A percentile compares a stretch with the other conserved stretches of the same genome.
Conservation (phyloP, 2,113 vertebrate genomes). For the Scophthalmus maximus region DNA sequence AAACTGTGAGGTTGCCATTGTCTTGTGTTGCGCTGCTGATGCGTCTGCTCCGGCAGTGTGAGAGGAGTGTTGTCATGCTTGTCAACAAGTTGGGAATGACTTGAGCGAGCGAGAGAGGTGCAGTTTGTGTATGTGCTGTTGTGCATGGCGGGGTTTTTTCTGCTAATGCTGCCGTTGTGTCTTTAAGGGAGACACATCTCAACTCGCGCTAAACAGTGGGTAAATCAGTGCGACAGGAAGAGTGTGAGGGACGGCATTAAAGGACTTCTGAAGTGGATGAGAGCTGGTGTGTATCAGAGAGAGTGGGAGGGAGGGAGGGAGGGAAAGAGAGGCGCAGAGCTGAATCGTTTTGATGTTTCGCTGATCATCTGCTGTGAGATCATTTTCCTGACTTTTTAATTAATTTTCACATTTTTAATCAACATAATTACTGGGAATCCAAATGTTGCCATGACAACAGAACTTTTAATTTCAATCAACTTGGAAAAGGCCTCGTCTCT, state of each 20-base stretch:
- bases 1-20: constrained; percentile 47
- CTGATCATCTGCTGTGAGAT: constrained; percentile 76
- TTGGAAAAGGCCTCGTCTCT: constrained; percentile 30
- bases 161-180: neutral
- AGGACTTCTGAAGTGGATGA: constrained; percentile 43
- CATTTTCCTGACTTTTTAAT: constrained; percentile 77
- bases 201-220: neutral
- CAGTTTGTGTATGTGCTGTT: neutral
- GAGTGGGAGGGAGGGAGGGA: constrained; percentile 6
- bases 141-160: neutral
- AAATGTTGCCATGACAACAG: constrained; percentile 68
- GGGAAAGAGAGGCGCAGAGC: constrained; percentile 40
- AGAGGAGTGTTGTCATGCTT: constrained; percentile 41
- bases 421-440: constrained; percentile 69
- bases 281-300: too few species aligned
- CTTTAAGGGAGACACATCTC: neutral
- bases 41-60: constrained; percentile 27
- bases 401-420: constrained; percentile 80
- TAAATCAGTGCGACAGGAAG: constrained; percentile 46
- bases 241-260: too few species aligned
- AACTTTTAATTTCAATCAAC: constrained; percentile 65
- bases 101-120: constrained; percentile 3
- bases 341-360: constrained; percentile 71
- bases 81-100: constrained; percentile 53
- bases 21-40: constrained; percentile 43